Percentiles rank a stretch among this genome's conserved stretches.
Conservation (phyloP, 2,888 invertebrate species). For the Seladonia tumulorum region DNA sequence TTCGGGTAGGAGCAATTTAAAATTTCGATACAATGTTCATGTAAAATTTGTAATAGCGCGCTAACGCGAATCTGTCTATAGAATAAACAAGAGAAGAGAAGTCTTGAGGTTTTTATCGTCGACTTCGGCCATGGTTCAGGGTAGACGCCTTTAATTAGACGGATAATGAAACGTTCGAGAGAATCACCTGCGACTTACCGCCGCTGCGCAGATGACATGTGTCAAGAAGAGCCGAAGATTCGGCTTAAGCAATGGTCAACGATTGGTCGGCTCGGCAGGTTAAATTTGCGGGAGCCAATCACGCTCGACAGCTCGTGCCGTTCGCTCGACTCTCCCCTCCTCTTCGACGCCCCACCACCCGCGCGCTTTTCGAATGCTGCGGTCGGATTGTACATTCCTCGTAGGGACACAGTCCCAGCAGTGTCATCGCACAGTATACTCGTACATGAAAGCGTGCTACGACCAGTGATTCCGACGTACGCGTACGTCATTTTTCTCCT, state of each 20-base stretch:
- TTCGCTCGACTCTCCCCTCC: constrained; percentile 18
- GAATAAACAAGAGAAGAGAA: background rate
- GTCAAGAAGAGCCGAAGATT: constrained; percentile 11
- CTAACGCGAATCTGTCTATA: background rate
- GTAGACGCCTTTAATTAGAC: background rate
- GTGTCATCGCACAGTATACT: constrained; percentile 63
- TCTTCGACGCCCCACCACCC: constrained; percentile 57
- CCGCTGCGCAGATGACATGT: constrained; percentile 27
- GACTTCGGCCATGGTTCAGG: background rate
- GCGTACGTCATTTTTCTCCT: constrained; percentile 15
- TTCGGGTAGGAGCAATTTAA: too few species aligned
- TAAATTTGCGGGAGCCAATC: constrained; percentile 17
- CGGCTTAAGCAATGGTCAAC: background rate
- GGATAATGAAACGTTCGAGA: constrained; percentile 12
- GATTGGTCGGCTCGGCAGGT: constrained; percentile 20
- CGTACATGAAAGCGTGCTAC: constrained; percentile 45
- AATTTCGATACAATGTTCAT: background rate
- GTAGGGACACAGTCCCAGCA: constrained; percentile 68
- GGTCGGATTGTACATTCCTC: constrained; percentile 50
- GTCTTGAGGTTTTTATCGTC: background rate
- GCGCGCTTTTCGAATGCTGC: constrained; percentile 72
- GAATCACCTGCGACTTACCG: constrained; percentile 40
- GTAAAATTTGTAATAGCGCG: background rate
- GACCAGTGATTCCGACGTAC: constrained; percentile 33
- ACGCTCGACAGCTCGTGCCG: background rate